Base-by-base conservation (phyloP, 30 jellyfish, hydroid and myxozoan species). In the Sanderia malayensis region DNA sequence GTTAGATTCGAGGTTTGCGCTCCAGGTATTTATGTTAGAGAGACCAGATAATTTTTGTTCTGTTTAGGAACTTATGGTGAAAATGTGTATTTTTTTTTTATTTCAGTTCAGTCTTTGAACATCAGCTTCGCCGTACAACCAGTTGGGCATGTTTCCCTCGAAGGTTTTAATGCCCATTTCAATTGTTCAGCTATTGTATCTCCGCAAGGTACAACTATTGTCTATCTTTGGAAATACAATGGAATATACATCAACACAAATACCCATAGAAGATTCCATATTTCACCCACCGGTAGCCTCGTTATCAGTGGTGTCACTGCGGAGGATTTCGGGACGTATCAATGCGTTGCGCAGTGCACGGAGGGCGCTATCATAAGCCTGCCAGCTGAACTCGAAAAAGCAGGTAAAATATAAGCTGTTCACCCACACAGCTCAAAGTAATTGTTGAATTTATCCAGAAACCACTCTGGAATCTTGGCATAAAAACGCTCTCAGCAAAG, bases 301-400 rank as follows among this genome's bases (percentile, higher is more conserved):
- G 28, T 25, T 4, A 25, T 63, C 21, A 31, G 20, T 63, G 17
- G 24, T 0, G 29, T n/a, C 2, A 8, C 23, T 18, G 9, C 21
- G 0, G 26, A 25, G 1, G 75, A 63, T 63, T 63, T 63, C 31
- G 75, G 60, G 28, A 17, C 11, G 10, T 63, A 63, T 27, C 63
- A 53, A 76, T 76, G 88, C 31, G 80, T 76, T 28, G 88, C 80
- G 15, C 75, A 34, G 74, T 76, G 80, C 25, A 27, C 64, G 0
- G 73, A 76, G n/a, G 88, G 88, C 20, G 72, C 88, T 2, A 23
- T 76, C 23, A 44, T 61, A 11, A 62, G 88, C 78, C 73, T 46
- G 27, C 72, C 79, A 0, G 88, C 80, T 11, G 46, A 45, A 29
- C 80, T 76, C 46, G 58, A 76, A 46, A 76, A 76, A 62, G 53